These are phyloP conservation scores for Mythimna pallens DNA, from an alignment of 2,888 invertebrate species.

Conservation along the genomic window DNA sequence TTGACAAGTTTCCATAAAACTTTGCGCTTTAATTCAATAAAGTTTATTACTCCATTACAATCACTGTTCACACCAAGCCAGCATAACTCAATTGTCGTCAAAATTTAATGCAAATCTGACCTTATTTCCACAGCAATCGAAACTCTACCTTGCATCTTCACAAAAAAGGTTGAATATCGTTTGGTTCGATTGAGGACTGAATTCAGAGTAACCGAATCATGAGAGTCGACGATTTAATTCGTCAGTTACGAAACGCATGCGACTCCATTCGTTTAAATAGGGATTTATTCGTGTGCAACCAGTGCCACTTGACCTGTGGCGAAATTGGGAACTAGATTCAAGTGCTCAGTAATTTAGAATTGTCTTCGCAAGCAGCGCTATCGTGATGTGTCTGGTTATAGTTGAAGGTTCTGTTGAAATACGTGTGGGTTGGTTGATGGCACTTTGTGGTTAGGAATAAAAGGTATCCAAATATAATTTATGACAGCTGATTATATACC, in stretches of 20 bases:
- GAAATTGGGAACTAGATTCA: background rate
- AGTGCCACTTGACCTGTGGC: constrained; percentile 22
- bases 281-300: constrained; percentile 61
- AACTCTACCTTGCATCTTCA: background rate
- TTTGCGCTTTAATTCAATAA: constrained; percentile 49
- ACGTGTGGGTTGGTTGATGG: constrained; percentile 41
- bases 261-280: constrained; percentile 64
- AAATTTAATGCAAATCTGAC: constrained; percentile 71
- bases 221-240: constrained; percentile 66
- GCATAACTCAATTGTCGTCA: constrained; percentile 71
- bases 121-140: constrained; percentile 51
- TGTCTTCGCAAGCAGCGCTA: background rate
- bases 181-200: constrained; percentile 3
- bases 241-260: constrained; percentile 67
- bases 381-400: constrained; percentile 3
- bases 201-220: constrained; percentile 58
- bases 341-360: background rate
- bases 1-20: constrained; percentile 22
- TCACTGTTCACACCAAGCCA: constrained; percentile 58
- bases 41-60: constrained; percentile 54
- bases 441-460: constrained; percentile 45
- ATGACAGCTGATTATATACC: constrained; percentile 43
- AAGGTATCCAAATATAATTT: constrained; percentile 33
- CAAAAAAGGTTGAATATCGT: constrained; percentile 19
- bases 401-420: constrained; percentile 35